phyloP scores from a whole-genome alignment of 2,113 vertebrate genomes.

The Gasterosteus aculeatus region DNA sequence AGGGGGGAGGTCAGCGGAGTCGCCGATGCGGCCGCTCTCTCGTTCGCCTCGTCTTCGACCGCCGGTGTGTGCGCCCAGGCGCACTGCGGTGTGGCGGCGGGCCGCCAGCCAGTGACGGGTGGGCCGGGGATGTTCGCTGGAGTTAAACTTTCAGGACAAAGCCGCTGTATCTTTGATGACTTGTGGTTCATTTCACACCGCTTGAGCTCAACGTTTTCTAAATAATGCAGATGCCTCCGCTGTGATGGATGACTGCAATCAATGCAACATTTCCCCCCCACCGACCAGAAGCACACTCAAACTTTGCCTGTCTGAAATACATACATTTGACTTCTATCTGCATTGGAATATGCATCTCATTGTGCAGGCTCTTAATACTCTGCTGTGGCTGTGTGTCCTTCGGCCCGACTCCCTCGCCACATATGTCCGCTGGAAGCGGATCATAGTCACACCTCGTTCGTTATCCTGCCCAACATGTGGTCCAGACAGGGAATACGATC shows the following conservation, averaged over 20 bases:
- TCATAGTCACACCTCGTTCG: slow-evolving; percentile 44
- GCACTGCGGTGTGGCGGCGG: slow-evolving; percentile 41
- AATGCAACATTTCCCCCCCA: slow-evolving; percentile 12
- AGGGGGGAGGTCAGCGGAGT: slow-evolving; percentile 49
- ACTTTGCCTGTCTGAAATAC: slow-evolving; percentile 11
- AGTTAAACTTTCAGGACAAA: slow-evolving; percentile 49
- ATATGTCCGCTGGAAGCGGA: slow-evolving; percentile 29
- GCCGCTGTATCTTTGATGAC: slow-evolving; percentile 59
- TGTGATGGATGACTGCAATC: slow-evolving; percentile 56
- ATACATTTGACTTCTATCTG: slow-evolving; percentile 9
- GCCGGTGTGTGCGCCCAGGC: slow-evolving; percentile 33
- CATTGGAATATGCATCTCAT: neutral
- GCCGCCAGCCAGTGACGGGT: slow-evolving; percentile 51
- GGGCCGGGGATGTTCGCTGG: slow-evolving; percentile 53
- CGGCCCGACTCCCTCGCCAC: neutral
- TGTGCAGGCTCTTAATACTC: neutral
- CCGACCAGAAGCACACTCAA: slow-evolving; percentile 8
- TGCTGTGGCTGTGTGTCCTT: neutral
- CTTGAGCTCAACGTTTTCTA: slow-evolving; percentile 22
- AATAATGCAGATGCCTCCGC: slow-evolving; percentile 33
- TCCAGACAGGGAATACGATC: slow-evolving; percentile 43
- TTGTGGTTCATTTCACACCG: slow-evolving; percentile 14
- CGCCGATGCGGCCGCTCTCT: slow-evolving; percentile 6
- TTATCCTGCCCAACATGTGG: slow-evolving; percentile 55
- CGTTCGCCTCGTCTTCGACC: slow-evolving; percentile 49